Percentiles rank a stretch among this genome's conserved stretches.
These are phyloP conservation scores for Helicolenus hilgendorfi DNA, from an alignment of 2,797 vertebrate genomes.

Conservation along the genomic window DNA sequence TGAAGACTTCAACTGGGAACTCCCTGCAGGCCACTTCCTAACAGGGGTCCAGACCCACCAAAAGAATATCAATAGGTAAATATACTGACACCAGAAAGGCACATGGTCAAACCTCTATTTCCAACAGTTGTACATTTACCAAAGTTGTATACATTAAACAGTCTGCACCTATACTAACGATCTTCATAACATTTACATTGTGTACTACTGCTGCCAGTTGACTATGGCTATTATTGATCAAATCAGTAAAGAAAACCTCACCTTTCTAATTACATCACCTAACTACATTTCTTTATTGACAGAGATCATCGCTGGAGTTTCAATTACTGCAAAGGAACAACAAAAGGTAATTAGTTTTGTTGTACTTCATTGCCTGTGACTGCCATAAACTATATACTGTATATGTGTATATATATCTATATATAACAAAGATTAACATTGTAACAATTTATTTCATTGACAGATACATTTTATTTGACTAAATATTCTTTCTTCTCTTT, in stretches of 20 bases:
- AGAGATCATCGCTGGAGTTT: conserved; percentile 42
- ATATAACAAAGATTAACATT: too few species aligned
- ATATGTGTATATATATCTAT: background rate
- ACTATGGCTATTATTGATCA: background rate
- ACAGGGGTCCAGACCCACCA: background rate
- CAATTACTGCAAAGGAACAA: conserved; percentile 28
- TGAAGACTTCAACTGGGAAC: background rate
- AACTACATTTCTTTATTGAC: background rate
- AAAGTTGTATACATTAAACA: background rate
- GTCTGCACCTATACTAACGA: background rate
- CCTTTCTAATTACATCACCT: background rate
- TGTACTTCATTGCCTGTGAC: background rate
- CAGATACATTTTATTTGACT: too few species aligned
- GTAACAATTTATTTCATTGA: too few species aligned
- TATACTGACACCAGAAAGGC: background rate
- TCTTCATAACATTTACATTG: too few species aligned
- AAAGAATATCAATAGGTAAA: background rate
- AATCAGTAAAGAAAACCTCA: background rate
- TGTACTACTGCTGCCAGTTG: too few species aligned
- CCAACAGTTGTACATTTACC: background rate
- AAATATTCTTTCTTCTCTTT: background rate
- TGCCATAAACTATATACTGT: background rate
- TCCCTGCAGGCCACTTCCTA: conserved; percentile 8
- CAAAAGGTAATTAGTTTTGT: background rate
- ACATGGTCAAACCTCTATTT: background rate